Base-by-base conservation (phyloP, 2,797 vertebrate genomes). In the Pachyuromys duprasi region DNA sequence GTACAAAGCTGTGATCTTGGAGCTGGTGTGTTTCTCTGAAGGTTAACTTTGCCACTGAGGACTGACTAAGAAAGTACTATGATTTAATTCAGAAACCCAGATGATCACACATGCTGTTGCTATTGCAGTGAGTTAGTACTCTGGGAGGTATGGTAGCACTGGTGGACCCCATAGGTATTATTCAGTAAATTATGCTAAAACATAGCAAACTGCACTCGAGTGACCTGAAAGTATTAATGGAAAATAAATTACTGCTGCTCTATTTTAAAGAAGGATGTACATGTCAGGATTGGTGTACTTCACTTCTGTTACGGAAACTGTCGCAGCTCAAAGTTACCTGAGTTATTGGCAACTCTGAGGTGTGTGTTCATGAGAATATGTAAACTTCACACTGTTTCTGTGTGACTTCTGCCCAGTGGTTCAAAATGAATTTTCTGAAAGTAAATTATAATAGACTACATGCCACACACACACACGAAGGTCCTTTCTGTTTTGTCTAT, bases 111-210 rank as follows among this genome's bases (percentile, higher is more conserved):
- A 91, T 94, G 96, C 31, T 92, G 74, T 86, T 97, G 94, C 92
- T 94, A 92, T 96, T 95, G 82, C 92, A 95, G 42, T 65, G 91
- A 93, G 80, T 96, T 96, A 97, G 95, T 76, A 95, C 31, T 96
- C 75, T 78, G 80, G 82, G 95, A 97, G 17, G 80, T 87, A 92
- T 89, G 92, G 87, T 92, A 97, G 93, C 94, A 92, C 55, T 95
- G 91, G 49, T 82, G 31, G n/a, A 63, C 70, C 93, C 57, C 96
- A 80, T 69, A 92, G 55, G 86, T 94, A 72, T 86, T 81, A 78
- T 96, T 94, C 92, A 94, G 74, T 86, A 96, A 94, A 97, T 94
- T 96, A 93, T 95, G 91, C 39, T 96, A 94, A 97, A 96, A 89
- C 93, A 67, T 33, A 95, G 67, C 65, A 97, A 96, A 95, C 79